A percentile compares a stretch with the other conserved stretches of the same genome.
Evolutionary conservation across 2,888 invertebrate genomes (phyloP).

Genomic region (Antheraea yamamai): DNA sequence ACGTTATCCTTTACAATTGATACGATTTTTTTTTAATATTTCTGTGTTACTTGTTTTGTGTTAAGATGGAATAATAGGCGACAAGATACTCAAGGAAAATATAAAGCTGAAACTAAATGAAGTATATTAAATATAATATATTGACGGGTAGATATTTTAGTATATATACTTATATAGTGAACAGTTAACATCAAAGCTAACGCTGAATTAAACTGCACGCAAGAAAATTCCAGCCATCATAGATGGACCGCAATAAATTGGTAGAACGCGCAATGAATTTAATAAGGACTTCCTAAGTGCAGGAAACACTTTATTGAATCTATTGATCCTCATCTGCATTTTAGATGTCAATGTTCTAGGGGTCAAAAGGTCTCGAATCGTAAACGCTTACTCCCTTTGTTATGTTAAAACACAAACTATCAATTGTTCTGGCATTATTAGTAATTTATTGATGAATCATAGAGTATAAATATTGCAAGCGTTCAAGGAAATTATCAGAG

Average conservation of each 20-base stretch:
- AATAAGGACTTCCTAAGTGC: conserved; percentile 15
- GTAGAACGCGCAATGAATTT: conserved; percentile 13
- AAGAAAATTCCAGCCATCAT: conserved; percentile 8
- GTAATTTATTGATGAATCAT: not conserved
- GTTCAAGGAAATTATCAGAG: no score
- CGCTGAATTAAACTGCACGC: not conserved
- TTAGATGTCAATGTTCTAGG: conserved; percentile 15
- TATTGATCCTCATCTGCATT: conserved; percentile 11
- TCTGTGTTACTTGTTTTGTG: no score
- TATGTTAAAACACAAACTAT: not conserved
- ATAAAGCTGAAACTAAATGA: not conserved
- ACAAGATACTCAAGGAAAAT: not conserved
- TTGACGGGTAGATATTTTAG: not conserved
- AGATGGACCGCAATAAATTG: conserved; percentile 11
- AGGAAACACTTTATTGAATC: conserved; percentile 15
- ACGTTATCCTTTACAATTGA: not conserved
- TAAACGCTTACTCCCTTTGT: not conserved
- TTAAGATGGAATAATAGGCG: no score
- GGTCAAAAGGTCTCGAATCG: conserved; percentile 8
- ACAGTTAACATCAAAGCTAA: not conserved
- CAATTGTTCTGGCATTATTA: not conserved
- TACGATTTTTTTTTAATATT: no score
- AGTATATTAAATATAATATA: not conserved
- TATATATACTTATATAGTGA: not conserved
- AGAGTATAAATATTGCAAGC: no score